Evolutionary conservation across 2,113 vertebrate genomes (phyloP).

Genomic region (western clawed frog (Xenopus tropicalis)): DNA sequence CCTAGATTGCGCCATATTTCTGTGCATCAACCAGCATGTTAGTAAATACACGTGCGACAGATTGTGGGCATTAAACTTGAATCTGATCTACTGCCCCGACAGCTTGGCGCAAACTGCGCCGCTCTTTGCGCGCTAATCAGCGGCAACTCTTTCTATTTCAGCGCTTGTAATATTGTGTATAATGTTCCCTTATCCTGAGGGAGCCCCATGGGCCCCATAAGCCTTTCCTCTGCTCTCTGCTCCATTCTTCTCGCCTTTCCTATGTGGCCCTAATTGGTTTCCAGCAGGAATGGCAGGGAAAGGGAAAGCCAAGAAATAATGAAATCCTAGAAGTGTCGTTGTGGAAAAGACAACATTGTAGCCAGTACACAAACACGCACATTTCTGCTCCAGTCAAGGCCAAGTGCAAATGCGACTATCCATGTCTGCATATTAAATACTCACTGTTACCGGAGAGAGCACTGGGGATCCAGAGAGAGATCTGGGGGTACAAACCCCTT

Average conservation of each 20-base stretch:
- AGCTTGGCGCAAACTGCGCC: too few relatives aligned
- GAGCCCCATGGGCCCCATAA: conserved; percentile 31
- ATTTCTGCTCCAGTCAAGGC: background rate
- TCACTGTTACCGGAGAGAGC: background rate
- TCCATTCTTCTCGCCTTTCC: conserved; percentile 41
- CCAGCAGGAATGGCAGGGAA: background rate
- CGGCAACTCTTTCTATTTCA: background rate
- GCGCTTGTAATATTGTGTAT: conserved; percentile 43
- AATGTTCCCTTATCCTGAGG: background rate
- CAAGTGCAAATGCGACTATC: conserved; percentile 1
- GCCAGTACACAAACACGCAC: background rate
- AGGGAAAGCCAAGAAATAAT: background rate
- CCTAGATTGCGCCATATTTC: too few relatives aligned
- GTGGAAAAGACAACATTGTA: conserved; percentile 12
- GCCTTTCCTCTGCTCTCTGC: conserved; percentile 34
- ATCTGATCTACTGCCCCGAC: too few relatives aligned
- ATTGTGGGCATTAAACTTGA: background rate
- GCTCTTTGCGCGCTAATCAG: background rate
- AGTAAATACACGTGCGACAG: too few relatives aligned
- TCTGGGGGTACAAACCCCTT: background rate
- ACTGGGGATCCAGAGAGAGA: background rate
- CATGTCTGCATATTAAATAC: background rate
- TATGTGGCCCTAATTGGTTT: conserved; percentile 28
- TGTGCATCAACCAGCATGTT: too few relatives aligned
- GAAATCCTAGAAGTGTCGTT: background rate